These are phyloP conservation scores for Myocastor coypus DNA, from an alignment of 2,113 vertebrate genomes.

Conservation along the genomic window DNA sequence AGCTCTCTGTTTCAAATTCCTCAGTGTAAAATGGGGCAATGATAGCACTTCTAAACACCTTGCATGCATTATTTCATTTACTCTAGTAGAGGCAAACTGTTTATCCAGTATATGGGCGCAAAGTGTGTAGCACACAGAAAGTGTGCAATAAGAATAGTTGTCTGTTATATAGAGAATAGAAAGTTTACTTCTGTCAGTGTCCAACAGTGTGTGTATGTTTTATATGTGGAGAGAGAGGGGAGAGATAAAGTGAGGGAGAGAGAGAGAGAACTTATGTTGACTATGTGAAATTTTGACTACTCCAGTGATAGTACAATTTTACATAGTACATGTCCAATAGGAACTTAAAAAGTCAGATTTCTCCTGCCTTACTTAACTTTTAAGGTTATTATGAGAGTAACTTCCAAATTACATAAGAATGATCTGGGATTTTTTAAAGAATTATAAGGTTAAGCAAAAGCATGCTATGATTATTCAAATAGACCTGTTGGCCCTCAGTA, in stretches of 20 bases:
- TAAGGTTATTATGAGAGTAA: not conserved
- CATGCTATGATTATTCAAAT: constrained; percentile 44
- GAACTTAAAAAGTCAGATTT: constrained; percentile 3
- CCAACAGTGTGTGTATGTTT: not conserved
- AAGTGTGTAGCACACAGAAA: not conserved
- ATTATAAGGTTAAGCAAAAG: constrained; percentile 32
- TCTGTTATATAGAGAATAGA: not conserved
- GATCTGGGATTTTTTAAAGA: not conserved
- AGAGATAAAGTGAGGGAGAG: not conserved
- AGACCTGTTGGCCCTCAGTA: not conserved
- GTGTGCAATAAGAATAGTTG: not conserved
- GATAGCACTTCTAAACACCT: not conserved
- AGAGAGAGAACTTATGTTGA: not conserved
- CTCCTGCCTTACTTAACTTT: not conserved
- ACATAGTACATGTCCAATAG: not conserved
- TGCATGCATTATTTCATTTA: not conserved
- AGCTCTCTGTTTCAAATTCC: not conserved
- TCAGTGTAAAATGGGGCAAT: not conserved
- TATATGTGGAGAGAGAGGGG: not conserved
- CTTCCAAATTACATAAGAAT: not conserved
- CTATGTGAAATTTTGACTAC: not conserved
- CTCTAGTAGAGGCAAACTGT: not conserved
- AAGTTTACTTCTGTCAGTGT: constrained; percentile 11
- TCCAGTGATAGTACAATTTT: not conserved
- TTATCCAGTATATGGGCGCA: not conserved